Conservation (phyloP, 2,113 vertebrate species). For the Phalacrocorax brasilianus region DNA sequence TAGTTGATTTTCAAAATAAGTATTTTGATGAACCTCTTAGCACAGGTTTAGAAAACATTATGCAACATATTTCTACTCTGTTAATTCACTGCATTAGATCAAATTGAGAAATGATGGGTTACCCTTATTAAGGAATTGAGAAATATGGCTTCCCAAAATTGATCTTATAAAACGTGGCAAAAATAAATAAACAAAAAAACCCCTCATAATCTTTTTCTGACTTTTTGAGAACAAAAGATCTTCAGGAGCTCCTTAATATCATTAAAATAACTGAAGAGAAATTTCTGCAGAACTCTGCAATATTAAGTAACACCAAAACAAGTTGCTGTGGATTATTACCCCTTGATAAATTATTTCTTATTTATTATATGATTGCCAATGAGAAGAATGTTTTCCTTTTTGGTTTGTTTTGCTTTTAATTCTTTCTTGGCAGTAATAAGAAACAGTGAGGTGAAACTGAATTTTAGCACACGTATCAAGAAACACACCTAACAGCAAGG, state of each 20-base stretch:
- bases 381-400: not conserved
- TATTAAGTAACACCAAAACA: not conserved
- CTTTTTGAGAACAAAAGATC: not conserved
- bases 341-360: not conserved
- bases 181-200: not conserved
- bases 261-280: not conserved
- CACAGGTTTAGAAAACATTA: slow-evolving; percentile 31
- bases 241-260: not conserved
- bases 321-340: not conserved
- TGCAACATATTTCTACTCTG: slow-evolving; percentile 3
- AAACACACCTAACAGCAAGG: not conserved
- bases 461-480: not conserved
- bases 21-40: slow-evolving; percentile 20
- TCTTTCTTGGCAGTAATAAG: not conserved
- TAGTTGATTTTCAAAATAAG: slow-evolving; percentile 41
- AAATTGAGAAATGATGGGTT: slow-evolving; percentile 27
- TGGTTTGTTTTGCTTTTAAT: not conserved
- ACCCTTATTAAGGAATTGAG: not conserved
- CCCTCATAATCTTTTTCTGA: not conserved
- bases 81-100: slow-evolving; percentile 44
- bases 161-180: not conserved
- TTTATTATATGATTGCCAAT: not conserved
- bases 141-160: slow-evolving; percentile 11
- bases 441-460: not conserved
- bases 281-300: not conserved